Percentiles rank a stretch among this genome's conserved stretches.
Evolutionary conservation across 2,797 vertebrate genomes (phyloP).

Genomic region (Megalops cyprinoides): DNA sequence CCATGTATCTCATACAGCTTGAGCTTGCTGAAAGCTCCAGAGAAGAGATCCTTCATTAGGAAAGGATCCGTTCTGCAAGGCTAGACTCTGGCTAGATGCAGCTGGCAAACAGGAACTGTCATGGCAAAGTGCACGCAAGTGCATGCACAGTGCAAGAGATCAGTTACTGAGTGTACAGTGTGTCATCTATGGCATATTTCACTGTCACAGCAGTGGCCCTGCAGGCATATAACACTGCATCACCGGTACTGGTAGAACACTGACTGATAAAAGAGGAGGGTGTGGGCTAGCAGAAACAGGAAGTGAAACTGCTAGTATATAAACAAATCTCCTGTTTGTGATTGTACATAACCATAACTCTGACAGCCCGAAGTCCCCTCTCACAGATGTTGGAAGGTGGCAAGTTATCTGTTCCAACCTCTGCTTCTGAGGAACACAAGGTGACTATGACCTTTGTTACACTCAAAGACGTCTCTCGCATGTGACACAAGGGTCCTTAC

Average conservation of each 20-base stretch:
- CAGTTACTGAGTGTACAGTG: not conserved
- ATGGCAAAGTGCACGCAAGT: too few relatives aligned
- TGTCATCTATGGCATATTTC: not conserved
- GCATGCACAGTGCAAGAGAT: too few relatives aligned
- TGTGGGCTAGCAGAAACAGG: not conserved
- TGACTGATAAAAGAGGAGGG: not conserved
- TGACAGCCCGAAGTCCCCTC: not conserved
- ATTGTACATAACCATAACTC: not conserved
- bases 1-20: too few relatives aligned
- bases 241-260: not conserved
- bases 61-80: too few relatives aligned
- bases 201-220: too few relatives aligned
- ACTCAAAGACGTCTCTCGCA: not conserved
- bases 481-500: not conserved
- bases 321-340: not conserved
- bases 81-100: not conserved
- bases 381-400: not conserved
- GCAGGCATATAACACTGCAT: too few relatives aligned
- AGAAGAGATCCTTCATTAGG: too few relatives aligned
- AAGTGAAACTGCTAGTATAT: not conserved
- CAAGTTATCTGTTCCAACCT: conserved; percentile 16
- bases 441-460: conserved; percentile 32
- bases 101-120: not conserved
- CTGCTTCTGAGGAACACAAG: conserved; percentile 40
- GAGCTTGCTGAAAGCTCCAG: too few relatives aligned